phyloP scores from a whole-genome alignment of 2,888 invertebrate genomes.

The Ophion costatus region DNA sequence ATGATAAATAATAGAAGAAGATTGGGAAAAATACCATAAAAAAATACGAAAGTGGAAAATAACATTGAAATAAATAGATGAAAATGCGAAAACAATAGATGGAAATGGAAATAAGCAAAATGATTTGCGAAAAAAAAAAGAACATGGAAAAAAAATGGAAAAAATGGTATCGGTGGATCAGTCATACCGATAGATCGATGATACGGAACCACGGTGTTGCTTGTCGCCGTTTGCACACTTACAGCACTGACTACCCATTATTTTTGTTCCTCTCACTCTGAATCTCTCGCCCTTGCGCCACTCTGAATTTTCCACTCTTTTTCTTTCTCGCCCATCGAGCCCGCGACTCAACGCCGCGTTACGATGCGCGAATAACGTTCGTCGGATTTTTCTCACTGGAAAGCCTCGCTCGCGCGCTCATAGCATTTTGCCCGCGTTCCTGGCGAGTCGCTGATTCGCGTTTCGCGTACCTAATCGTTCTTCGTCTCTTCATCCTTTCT shows the following conservation, averaged over 20 bases:
- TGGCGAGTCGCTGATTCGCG: conserved; percentile 49
- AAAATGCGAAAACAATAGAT: no score
- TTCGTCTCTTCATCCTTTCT: conserved; percentile 25
- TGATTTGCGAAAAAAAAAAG: background rate
- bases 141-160: background rate
- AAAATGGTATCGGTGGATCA: conserved; percentile 69
- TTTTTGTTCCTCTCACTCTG: conserved; percentile 1
- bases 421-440: conserved; percentile 19
- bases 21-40: no score
- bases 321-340: background rate
- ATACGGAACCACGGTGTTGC: conserved; percentile 69
- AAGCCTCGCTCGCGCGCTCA: conserved; percentile 21
- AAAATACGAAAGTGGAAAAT: no score
- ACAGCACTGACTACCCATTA: conserved; percentile 83
- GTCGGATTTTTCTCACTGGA: background rate
- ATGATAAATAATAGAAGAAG: no score
- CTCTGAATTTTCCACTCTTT: background rate
- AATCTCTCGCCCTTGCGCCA: no score
- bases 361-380: background rate
- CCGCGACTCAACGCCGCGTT: background rate
- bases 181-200: conserved; percentile 74
- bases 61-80: no score
- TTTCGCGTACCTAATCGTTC: conserved; percentile 26
- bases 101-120: background rate
- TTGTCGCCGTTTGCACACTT: conserved; percentile 81